A percentile compares a stretch with the other conserved stretches of the same genome.
phyloP scores from a whole-genome alignment of 2,888 invertebrate species.

The Arrhopalites spinosus region DNA sequence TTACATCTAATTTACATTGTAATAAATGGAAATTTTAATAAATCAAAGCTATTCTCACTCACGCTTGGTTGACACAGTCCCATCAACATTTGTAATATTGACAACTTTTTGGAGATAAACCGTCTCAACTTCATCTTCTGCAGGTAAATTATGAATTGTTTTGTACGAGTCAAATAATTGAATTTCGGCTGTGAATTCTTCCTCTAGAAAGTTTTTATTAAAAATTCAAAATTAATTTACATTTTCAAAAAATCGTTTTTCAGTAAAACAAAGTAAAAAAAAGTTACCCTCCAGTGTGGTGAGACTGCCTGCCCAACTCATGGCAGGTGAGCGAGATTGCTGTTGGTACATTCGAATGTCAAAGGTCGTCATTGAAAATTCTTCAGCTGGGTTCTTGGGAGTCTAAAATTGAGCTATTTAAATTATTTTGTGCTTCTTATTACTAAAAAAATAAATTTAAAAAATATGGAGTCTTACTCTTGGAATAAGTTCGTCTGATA shows the following conservation, averaged over 20 bases:
- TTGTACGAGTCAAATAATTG: conserved; percentile 25
- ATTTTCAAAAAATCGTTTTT: too few species aligned
- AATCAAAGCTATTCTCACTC: too few species aligned
- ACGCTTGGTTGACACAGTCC: conserved; percentile 40
- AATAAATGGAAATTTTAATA: too few species aligned
- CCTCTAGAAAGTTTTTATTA: too few species aligned
- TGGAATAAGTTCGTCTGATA: conserved; percentile 48
- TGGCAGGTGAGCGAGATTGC: conserved; percentile 36
- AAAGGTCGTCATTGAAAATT: conserved; percentile 12
- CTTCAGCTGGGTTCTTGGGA: conserved; percentile 21
- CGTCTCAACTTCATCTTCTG: conserved; percentile 44
- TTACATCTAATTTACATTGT: too few species aligned
- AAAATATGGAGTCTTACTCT: conserved; percentile 38
- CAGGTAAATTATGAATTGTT: conserved; percentile 39
- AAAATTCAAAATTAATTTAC: too few species aligned
- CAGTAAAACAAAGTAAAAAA: too few species aligned
- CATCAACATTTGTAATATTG: conserved; percentile 48
- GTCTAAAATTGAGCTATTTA: conserved; percentile 15
- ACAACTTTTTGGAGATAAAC: conserved; percentile 40
- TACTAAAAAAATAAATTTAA: conserved; percentile 6
- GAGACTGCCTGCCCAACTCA: conserved; percentile 51
- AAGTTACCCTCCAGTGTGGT: conserved; percentile 55
- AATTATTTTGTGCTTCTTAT: too few species aligned
- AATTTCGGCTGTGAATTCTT: conserved; percentile 39
- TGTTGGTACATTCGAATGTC: conserved; percentile 29